These are phyloP conservation scores for Erynnis tages DNA, from an alignment of 2,888 invertebrate genomes.

Conservation along the genomic window DNA sequence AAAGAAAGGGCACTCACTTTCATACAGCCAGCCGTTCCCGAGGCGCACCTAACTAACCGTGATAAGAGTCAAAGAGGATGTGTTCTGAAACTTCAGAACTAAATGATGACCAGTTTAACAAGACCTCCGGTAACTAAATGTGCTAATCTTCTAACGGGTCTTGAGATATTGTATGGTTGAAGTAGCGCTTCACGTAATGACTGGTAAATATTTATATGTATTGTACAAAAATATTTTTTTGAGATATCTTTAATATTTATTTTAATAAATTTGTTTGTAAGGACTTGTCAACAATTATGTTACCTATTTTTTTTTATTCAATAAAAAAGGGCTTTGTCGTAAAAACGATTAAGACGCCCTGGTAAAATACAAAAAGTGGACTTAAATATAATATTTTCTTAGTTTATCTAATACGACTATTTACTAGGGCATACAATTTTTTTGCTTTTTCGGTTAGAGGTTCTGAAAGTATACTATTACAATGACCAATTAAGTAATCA, in stretches of 20 bases:
- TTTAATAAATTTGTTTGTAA: no score
- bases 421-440: no score
- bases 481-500: no score
- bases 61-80: slow-evolving; percentile 61
- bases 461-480: no score
- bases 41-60: slow-evolving; percentile 70
- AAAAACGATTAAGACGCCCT: no score
- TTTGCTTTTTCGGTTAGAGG: no score
- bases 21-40: slow-evolving; percentile 53
- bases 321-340: no score
- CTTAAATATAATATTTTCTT: no score
- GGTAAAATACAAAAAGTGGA: no score
- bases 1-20: slow-evolving; percentile 59
- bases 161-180: background rate
- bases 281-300: no score
- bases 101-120: slow-evolving; percentile 50
- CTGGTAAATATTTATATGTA: slow-evolving; percentile 18
- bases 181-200: slow-evolving; percentile 14
- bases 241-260: background rate
- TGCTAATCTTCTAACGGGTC: slow-evolving; percentile 1
- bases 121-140: slow-evolving; percentile 40
- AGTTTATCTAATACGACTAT: no score
- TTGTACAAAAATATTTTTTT: background rate
- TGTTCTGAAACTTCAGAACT: slow-evolving; percentile 57
- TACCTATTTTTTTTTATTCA: no score